These are phyloP conservation scores for Dynastes maya DNA, from an alignment of 2,888 invertebrate genomes.

Conservation along the genomic window DNA sequence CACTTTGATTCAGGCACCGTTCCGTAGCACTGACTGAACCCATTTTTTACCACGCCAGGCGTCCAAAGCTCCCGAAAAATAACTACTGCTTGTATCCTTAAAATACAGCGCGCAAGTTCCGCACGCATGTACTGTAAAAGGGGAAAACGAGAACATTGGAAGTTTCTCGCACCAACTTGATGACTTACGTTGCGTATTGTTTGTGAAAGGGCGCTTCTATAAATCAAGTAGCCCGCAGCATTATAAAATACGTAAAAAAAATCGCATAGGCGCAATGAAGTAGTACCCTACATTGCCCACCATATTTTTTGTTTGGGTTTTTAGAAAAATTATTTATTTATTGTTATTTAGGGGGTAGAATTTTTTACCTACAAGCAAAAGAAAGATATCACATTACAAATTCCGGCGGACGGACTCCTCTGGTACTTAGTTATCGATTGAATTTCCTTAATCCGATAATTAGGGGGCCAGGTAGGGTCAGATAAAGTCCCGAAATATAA, in stretches of 20 bases:
- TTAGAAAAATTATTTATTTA: too few relatives aligned
- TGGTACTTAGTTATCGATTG: too few relatives aligned
- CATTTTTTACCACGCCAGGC: slow-evolving; percentile 37
- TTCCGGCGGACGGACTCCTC: too few relatives aligned
- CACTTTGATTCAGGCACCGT: slow-evolving; percentile 71
- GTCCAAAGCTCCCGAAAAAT: slow-evolving; percentile 52
- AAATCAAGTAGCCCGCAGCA: background rate
- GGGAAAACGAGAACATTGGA: slow-evolving; percentile 36
- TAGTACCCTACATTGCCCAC: too few relatives aligned
- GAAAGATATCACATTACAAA: too few relatives aligned
- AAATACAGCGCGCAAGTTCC: slow-evolving; percentile 54
- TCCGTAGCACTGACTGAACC: slow-evolving; percentile 61
- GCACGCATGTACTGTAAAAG: slow-evolving; percentile 52
- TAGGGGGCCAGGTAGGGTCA: too few relatives aligned
- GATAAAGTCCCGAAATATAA: too few relatives aligned
- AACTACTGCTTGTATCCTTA: slow-evolving; percentile 34
- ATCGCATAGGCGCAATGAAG: background rate
- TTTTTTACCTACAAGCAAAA: too few relatives aligned
- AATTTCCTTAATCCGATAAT: too few relatives aligned
- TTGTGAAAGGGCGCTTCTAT: background rate
- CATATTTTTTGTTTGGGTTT: too few relatives aligned
- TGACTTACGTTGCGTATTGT: slow-evolving; percentile 26
- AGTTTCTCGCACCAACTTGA: slow-evolving; percentile 17
- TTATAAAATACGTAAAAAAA: slow-evolving; percentile 1
- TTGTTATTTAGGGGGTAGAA: too few relatives aligned